Base-by-base conservation (phyloP, 2,888 invertebrate genomes). In the Dolichopus griseipennis region DNA sequence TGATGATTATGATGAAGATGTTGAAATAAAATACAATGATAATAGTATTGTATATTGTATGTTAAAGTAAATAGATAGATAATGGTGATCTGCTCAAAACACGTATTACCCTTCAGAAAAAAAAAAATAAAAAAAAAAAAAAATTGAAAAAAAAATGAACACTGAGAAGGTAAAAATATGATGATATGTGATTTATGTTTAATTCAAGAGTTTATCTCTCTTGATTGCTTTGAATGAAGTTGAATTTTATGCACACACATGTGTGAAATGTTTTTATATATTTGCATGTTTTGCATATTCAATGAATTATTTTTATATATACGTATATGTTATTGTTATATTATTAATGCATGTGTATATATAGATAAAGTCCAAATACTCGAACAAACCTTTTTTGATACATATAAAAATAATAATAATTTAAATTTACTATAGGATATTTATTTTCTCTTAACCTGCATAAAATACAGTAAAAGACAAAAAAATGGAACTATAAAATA, bases 151-250 rank as follows among this genome's bases (percentile, higher is more conserved):
- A 52, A 52, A 52, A n/a, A n/a, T 27, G 27, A 27, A 27, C 27
- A 27, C 27, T 27, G 27, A 27, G 27, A 52, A 52, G n/a, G 15
- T 12, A 63, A 63, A 27, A 27, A 63, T 63, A 18, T 27, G 63
- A 33, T 63, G 63, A 63, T 63, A 63, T 63, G 63, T 63, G 27
- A 63, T 63, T 63, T 63, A 63, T 63, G 63, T 63, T 63, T 33
- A 63, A 63, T 63, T 63, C 63, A 63, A 63, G 63, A 27, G 63
- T 63, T 63, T 63, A 63, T 63, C 27, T 63, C 63, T 62, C 62
- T 62, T 62, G 63, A 33, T 33, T 63, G 27, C 27, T 61, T 52
- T 52, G 52, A 52, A 52, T 52, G 52, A 52, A 52, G 52, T 52
- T 52, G 52, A 52, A 52, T 52, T 52, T 52, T 52, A 52, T 52